Conservation (phyloP, 1,140 invertebrate species). For the Leguminivora glycinivorella region DNA sequence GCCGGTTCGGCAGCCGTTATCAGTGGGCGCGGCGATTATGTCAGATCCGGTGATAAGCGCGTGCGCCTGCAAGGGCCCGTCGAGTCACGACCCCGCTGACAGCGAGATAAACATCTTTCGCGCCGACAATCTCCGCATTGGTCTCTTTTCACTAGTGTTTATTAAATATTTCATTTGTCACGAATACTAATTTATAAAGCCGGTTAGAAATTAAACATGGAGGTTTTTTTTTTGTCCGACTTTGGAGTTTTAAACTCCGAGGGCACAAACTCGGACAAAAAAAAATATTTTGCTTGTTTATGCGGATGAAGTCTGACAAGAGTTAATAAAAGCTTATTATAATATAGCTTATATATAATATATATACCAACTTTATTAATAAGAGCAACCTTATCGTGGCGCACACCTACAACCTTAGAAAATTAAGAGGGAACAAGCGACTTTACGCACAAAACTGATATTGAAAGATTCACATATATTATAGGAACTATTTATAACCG, state of each 20-base stretch:
- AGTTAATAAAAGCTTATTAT: not conserved
- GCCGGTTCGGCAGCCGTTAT: slow-evolving; percentile 13
- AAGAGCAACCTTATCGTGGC: not conserved
- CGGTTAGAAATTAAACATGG: too few species aligned
- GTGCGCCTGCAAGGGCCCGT: not conserved
- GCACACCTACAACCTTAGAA: not conserved
- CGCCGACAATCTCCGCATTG: not conserved
- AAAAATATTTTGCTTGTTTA: too few species aligned
- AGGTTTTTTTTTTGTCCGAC: too few species aligned
- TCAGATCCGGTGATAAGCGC: slow-evolving; percentile 24
- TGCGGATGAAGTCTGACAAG: not conserved
- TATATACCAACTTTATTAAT: not conserved
- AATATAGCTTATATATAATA: too few species aligned
- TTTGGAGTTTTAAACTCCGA: too few species aligned
- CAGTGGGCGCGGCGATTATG: slow-evolving; percentile 15
- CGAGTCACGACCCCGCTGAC: slow-evolving; percentile 12
- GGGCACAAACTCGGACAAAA: not conserved
- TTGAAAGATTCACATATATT: too few species aligned
- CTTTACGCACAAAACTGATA: not conserved
- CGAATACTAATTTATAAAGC: not conserved
- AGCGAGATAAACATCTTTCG: slow-evolving; percentile 14
- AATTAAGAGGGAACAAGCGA: not conserved
- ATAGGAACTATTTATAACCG: too few species aligned
- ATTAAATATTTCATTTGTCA: not conserved
- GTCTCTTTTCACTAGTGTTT: not conserved